Conservation (phyloP, 2,113 vertebrate genomes). For the Hystrix cristata region DNA sequence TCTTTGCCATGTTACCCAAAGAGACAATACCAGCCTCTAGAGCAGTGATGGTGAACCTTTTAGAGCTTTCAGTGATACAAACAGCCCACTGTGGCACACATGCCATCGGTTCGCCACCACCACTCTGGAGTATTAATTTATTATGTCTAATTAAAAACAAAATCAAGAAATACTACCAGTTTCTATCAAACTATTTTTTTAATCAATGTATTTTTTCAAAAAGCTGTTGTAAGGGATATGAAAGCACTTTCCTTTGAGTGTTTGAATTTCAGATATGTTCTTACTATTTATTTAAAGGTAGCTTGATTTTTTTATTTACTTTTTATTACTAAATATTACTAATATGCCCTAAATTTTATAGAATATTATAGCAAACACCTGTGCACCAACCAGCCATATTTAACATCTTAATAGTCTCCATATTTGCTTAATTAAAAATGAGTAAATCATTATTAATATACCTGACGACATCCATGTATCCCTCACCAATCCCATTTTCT, state of each 20-base stretch:
- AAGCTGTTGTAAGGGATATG: background rate
- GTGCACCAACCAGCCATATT: constrained; percentile 8
- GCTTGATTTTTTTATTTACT: constrained; percentile 25
- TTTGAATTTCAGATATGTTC: constrained; percentile 57
- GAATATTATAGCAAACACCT: background rate
- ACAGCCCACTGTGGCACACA: background rate
- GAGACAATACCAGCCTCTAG: background rate
- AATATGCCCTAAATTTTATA: background rate
- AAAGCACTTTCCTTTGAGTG: constrained; percentile 21
- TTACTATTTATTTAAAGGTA: constrained; percentile 35
- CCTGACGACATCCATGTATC: background rate
- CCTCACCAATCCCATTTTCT: background rate
- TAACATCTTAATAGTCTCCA: constrained; percentile 28
- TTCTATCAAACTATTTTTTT: background rate
- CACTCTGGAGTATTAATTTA: constrained; percentile 32
- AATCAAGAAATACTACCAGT: constrained; percentile 3
- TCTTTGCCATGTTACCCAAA: constrained; percentile 21
- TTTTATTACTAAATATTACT: constrained; percentile 52
- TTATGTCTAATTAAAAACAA: constrained; percentile 51
- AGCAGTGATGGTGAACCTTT: background rate
- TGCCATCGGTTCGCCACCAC: background rate
- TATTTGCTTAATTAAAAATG: constrained; percentile 58
- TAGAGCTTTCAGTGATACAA: background rate
- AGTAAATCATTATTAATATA: constrained; percentile 1
- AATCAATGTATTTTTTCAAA: background rate